Conservation (phyloP, 1,140 invertebrate species). For the Nephila pilipes region DNA sequence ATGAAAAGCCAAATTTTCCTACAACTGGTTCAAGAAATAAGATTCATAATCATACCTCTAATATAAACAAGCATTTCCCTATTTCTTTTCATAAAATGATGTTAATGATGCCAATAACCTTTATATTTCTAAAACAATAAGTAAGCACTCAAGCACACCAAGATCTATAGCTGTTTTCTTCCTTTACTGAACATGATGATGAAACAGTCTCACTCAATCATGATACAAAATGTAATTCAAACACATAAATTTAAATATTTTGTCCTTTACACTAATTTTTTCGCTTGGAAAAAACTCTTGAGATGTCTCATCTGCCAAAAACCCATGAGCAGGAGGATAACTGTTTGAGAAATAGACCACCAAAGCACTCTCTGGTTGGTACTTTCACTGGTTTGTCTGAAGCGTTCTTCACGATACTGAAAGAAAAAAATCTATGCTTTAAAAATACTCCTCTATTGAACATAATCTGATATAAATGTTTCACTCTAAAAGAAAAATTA, state of each 20-base stretch:
- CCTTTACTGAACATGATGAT: slow-evolving; percentile 29
- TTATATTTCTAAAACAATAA: background rate
- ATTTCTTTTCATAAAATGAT: too few relatives aligned
- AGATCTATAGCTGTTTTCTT: background rate
- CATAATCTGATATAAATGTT: too few relatives aligned
- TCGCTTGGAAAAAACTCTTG: slow-evolving; percentile 99
- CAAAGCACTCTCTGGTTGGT: slow-evolving; percentile 98
- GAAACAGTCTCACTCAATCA: slow-evolving; percentile 17
- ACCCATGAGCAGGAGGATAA: slow-evolving; percentile 94
- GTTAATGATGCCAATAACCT: too few relatives aligned
- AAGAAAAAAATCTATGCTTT: slow-evolving; percentile 80
- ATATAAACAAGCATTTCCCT: too few relatives aligned
- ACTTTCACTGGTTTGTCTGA: slow-evolving; percentile 98
- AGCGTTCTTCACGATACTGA: slow-evolving; percentile 98
- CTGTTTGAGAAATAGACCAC: slow-evolving; percentile 97
- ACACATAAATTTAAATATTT: slow-evolving; percentile 4
- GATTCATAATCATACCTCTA: too few relatives aligned
- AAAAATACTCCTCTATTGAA: too few relatives aligned
- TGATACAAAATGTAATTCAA: slow-evolving; percentile 32
- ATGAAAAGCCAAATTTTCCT: background rate
- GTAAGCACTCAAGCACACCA: background rate
- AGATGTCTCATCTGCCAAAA: slow-evolving; percentile 99
- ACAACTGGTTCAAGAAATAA: too few relatives aligned
- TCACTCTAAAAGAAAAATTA: too few relatives aligned
- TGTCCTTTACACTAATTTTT: slow-evolving; percentile 93